Conservation (phyloP, 2,888 invertebrate species). For the Drosophila macrothrix region DNA sequence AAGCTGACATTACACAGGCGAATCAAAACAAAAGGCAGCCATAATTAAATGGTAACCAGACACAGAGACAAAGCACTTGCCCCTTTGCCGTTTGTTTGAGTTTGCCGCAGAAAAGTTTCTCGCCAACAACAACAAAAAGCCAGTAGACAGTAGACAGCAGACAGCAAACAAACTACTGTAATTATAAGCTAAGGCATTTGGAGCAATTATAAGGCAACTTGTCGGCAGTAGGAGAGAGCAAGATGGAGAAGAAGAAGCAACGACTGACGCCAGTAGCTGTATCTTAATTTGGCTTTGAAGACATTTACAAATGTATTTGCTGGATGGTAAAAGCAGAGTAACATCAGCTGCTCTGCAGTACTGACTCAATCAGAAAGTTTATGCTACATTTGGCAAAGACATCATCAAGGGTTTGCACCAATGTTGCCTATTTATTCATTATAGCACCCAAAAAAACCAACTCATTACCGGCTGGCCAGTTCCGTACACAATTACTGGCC, state of each 20-base stretch:
- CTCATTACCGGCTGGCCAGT: constrained; percentile 43
- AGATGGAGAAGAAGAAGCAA: constrained; percentile 4
- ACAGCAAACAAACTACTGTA: constrained; percentile 71
- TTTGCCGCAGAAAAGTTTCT: constrained; percentile 35
- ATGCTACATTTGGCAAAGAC: constrained; percentile 61
- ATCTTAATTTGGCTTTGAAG: constrained; percentile 42
- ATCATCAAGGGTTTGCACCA: constrained; percentile 25
- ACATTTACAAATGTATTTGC: constrained; percentile 53
- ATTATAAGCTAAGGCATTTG: constrained; percentile 60
- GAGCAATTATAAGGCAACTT: constrained; percentile 58
- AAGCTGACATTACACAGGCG: constrained; percentile 72
- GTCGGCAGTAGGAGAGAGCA: background rate
- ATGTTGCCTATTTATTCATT: constrained; percentile 51
- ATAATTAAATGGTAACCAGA: constrained; percentile 59
- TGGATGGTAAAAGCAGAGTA: background rate
- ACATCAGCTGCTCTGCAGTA: constrained; percentile 21
- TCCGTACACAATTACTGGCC: constrained; percentile 48
- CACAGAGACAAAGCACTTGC: constrained; percentile 1
- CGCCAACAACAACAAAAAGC: constrained; percentile 31
- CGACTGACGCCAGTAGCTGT: background rate
- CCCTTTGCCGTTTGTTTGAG: constrained; percentile 33
- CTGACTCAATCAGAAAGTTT: constrained; percentile 50
- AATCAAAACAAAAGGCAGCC: constrained; percentile 70
- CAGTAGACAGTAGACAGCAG: constrained; percentile 62
- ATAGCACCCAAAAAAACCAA: constrained; percentile 38